phyloP scores from a whole-genome alignment of 64 coral and sea anemone genomes.

The Trachythela sp. region DNA sequence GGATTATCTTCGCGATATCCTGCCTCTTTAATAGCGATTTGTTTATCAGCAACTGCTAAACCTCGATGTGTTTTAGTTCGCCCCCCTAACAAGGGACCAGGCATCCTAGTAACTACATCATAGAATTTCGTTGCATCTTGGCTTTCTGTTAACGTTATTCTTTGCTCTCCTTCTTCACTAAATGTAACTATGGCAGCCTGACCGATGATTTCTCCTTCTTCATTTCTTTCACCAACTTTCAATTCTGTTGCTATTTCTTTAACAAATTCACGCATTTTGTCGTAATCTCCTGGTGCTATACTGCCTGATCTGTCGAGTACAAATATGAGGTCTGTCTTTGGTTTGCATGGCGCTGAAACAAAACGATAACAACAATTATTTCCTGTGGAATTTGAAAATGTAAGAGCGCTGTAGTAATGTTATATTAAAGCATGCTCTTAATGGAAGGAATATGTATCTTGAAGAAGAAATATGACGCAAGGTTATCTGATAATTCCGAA shows the following conservation, averaged over 20 bases:
- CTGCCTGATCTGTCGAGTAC: constrained; percentile 20
- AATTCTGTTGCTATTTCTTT: constrained; percentile 12
- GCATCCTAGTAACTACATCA: not conserved
- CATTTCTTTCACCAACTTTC: constrained; percentile 45
- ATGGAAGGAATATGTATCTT: too few species aligned
- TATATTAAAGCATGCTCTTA: too few species aligned
- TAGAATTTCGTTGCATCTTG: not conserved
- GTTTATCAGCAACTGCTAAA: constrained; percentile 19
- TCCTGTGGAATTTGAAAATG: too few species aligned
- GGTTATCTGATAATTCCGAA: too few species aligned
- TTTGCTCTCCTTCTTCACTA: constrained; percentile 25
- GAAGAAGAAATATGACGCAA: too few species aligned
- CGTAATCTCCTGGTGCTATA: not conserved
- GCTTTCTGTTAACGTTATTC: constrained; percentile 32
- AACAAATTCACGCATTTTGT: constrained; percentile 38
- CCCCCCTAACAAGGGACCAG: not conserved
- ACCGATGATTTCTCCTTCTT: constrained; percentile 21
- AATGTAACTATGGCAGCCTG: constrained; percentile 41
- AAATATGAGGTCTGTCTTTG: not conserved
- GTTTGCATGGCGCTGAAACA: not conserved
- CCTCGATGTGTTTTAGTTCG: constrained; percentile 32
- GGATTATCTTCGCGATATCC: constrained; percentile 42
- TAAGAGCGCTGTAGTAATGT: too few species aligned
- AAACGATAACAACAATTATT: not conserved
- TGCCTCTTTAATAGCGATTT: constrained; percentile 13